phyloP scores from a whole-genome alignment of 2,888 invertebrate species.

The Cheilosia grossa region DNA sequence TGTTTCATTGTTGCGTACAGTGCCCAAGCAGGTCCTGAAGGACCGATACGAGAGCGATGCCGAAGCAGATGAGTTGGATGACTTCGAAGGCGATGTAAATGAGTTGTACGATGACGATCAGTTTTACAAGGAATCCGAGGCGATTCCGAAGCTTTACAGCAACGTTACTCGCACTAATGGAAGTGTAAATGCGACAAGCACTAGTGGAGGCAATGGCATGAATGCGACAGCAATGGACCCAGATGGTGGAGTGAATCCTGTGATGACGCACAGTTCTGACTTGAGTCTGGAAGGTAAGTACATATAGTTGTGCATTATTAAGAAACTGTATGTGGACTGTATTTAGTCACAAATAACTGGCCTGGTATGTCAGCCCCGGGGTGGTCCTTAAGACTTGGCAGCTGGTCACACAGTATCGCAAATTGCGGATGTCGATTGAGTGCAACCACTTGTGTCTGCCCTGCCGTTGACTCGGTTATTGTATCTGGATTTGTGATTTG shows the following conservation, averaged over 20 bases:
- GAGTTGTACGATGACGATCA: constrained; percentile 85
- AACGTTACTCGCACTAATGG: constrained; percentile 79
- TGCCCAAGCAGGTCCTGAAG: constrained; percentile 92
- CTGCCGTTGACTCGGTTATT: not conserved
- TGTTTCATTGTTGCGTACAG: constrained; percentile 83
- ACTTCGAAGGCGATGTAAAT: constrained; percentile 84
- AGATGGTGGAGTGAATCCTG: constrained; percentile 80
- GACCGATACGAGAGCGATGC: constrained; percentile 91
- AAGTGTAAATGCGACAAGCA: constrained; percentile 73
- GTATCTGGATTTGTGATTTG: not conserved
- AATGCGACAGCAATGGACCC: constrained; percentile 77
- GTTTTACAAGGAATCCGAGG: constrained; percentile 85
- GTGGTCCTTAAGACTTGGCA: not conserved
- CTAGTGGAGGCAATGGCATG: constrained; percentile 75
- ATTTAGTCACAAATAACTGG: not conserved
- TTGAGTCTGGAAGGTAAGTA: constrained; percentile 81
- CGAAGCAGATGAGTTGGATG: constrained; percentile 90
- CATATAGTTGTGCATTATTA: not conserved
- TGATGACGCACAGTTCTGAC: constrained; percentile 82
- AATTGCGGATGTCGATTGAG: not conserved
- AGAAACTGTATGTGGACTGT: not conserved
- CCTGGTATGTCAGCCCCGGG: not conserved
- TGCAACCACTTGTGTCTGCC: not conserved
- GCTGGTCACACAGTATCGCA: not conserved
- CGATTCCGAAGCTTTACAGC: constrained; percentile 84